Conservation (phyloP, 2,797 vertebrate species). For the Xiphorhynchus erythropygius region DNA sequence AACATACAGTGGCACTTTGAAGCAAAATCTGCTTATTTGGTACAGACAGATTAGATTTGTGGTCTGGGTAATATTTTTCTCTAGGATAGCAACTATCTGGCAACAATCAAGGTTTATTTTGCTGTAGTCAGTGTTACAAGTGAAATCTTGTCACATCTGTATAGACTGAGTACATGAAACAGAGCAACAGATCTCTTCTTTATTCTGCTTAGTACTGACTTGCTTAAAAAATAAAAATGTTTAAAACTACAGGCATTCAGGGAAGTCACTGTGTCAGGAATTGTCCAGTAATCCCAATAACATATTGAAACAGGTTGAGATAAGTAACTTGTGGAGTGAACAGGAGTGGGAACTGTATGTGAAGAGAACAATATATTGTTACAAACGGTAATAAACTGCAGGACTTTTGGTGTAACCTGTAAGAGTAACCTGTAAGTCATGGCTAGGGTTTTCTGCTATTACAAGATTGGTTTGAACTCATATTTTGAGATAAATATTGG, state of each 20-base stretch:
- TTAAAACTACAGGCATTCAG: not conserved
- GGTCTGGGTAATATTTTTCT: not conserved
- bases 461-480: not conserved
- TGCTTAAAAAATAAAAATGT: not conserved
- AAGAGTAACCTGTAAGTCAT: not conserved
- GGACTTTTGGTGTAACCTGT: not conserved
- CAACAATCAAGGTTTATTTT: not conserved
- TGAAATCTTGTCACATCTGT: not conserved
- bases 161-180: not conserved
- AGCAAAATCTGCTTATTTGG: not conserved
- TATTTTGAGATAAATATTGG: not conserved
- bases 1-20: not conserved
- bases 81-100: not conserved
- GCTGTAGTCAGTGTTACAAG: not conserved
- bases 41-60: not conserved
- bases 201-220: not conserved
- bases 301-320: not conserved
- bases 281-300: not conserved
- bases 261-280: not conserved
- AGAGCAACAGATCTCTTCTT: not conserved
- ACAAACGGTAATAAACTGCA: not conserved
- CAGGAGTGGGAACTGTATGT: not conserved
- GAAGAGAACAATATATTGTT: not conserved
- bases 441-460: not conserved
- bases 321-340: not conserved